Conservation (phyloP, 2,797 vertebrate genomes). For the Clarias pachynema region DNA sequence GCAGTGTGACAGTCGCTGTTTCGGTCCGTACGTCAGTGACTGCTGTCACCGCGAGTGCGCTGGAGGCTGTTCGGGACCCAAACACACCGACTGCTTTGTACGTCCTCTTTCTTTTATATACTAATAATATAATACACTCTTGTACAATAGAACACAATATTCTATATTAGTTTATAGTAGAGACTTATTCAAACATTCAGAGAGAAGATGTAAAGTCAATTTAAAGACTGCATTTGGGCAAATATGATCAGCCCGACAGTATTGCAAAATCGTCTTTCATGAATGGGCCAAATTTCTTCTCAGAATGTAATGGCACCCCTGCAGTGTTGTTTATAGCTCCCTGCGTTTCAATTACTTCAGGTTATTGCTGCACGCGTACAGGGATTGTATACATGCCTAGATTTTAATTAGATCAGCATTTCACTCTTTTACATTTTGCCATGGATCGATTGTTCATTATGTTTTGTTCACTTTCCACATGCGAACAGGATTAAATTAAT, state of each 20-base stretch:
- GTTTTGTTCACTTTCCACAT: not conserved
- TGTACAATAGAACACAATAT: not conserved
- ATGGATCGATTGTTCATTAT: conserved; percentile 4
- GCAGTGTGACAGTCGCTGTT: conserved; percentile 96
- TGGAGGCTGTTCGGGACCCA: conserved; percentile 92
- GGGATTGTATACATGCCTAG: conserved; percentile 16
- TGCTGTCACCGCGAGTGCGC: conserved; percentile 96
- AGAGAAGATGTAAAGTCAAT: not conserved
- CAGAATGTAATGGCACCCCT: not conserved
- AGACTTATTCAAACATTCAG: not conserved
- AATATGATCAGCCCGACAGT: not conserved
- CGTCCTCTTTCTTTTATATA: not conserved
- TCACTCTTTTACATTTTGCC: not conserved
- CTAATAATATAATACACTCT: not conserved
- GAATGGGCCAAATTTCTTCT: not conserved
- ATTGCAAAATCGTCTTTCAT: not conserved
- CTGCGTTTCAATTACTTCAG: conserved; percentile 8
- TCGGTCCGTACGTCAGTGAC: conserved; percentile 92
- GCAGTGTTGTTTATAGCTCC: not conserved
- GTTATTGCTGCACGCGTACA: not conserved
- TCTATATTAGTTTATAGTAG: not conserved
- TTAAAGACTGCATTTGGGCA: not conserved
- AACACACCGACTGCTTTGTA: conserved; percentile 83
- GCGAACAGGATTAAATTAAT: not conserved
- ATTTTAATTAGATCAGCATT: conserved; percentile 23